phyloP scores from a whole-genome alignment of 2,888 invertebrate species.

The Cephus spinipes region DNA sequence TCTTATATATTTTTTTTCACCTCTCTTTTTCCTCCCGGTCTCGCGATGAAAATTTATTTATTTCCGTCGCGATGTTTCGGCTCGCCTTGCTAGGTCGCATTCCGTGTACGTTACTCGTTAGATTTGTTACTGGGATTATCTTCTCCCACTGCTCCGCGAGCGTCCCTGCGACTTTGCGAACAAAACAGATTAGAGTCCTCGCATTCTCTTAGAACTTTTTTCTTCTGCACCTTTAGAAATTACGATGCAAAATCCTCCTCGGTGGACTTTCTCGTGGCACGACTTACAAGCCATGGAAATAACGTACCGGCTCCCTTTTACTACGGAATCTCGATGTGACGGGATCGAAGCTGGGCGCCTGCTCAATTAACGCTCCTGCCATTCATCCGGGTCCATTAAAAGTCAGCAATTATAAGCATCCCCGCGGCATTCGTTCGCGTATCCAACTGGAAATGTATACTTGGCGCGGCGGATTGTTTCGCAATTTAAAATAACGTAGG shows the following conservation, averaged over 20 bases:
- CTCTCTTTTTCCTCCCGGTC: neutral
- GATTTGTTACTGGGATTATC: constrained; percentile 13
- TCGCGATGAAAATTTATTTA: constrained; percentile 21
- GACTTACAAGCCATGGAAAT: neutral
- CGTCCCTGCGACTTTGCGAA: neutral
- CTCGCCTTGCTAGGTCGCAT: constrained; percentile 10
- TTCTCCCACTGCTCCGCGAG: neutral
- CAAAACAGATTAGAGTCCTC: neutral
- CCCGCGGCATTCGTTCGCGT: neutral
- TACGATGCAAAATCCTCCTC: neutral
- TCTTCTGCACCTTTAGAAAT: neutral
- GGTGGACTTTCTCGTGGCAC: neutral
- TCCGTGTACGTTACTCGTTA: constrained; percentile 11
- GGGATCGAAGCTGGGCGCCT: neutral
- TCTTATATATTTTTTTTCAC: neutral
- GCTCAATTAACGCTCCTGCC: neutral
- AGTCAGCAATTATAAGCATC: neutral
- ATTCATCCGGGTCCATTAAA: neutral
- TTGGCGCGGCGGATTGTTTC: neutral
- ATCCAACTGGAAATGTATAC: neutral
- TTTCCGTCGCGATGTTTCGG: constrained; percentile 9
- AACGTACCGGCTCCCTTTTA: neutral
- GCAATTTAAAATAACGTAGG: neutral
- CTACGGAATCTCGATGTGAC: neutral
- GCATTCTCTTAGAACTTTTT: neutral